phyloP scores from a whole-genome alignment of 2,797 vertebrate genomes.

The Clarias pachynema region DNA sequence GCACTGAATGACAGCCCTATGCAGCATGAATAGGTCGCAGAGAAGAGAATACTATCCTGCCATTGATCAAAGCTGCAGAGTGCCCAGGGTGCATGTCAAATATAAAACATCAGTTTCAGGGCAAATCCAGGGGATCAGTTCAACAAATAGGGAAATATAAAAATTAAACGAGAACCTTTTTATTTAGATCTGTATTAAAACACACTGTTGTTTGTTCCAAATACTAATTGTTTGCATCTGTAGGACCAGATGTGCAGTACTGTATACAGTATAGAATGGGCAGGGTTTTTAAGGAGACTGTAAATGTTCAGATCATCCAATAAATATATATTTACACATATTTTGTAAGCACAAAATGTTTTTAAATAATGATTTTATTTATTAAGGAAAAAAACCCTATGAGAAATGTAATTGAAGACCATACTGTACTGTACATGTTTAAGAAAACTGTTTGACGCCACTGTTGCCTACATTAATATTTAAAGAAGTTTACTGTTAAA shows the following conservation, averaged over 20 bases:
- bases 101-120: background rate
- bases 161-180: background rate
- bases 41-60: background rate
- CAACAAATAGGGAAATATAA: background rate
- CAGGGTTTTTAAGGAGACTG: background rate
- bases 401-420: no score
- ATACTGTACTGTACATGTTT: no score
- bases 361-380: no score
- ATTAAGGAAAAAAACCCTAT: no score
- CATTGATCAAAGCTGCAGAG: background rate
- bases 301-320: background rate
- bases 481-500: no score
- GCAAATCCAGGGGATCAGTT: background rate
- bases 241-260: background rate
- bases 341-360: no score
- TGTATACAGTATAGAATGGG: background rate
- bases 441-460: no score
- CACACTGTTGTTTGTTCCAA: background rate
- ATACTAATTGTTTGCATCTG: background rate
- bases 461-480: no score
- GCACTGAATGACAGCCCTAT: background rate
- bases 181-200: background rate
- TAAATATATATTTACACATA: no score
- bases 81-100: background rate
- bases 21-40: background rate